Base-by-base conservation (phyloP, 2,113 vertebrate species). In the Chamaea fasciata region DNA sequence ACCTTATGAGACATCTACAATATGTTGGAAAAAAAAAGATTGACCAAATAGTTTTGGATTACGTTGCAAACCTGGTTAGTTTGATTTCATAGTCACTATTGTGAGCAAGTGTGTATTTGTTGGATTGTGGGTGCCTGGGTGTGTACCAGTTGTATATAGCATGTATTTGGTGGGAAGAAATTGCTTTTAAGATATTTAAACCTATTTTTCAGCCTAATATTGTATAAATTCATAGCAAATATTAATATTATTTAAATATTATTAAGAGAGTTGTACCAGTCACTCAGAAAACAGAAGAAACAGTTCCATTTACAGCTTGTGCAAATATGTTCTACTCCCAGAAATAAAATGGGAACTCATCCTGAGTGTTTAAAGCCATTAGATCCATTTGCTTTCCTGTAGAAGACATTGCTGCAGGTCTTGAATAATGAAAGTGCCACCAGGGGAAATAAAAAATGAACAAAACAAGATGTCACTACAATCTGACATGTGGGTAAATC, bases 11-110 rank as follows among this genome's bases (percentile, higher is more conserved):
- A 97, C 97, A 99, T 81, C 95, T 99, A 20, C 98, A 98, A 86
- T 98, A 98, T 65, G 90, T 99, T 59, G 98, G 98, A 92, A 99
- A 98, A 98, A 99, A 99, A 98, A 99, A 98, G 97, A 98, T 98
- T 33, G 99, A 99, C 79, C 97, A 97, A 44, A 98, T 99, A 94
- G 99, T 98, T 83, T 93, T 99, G 97, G 98, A 98, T 96, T 99
- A 99, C 0, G 96, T 98, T 71, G 98, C 99, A 84, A 99, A 99
- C 93, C 87, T 98, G 98, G 98, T 98, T 87, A 64, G 98, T 97
- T 81, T 67, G 24, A 64, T 89, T 80, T 85, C 62, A 20, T 37
- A 31, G 11, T 63, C 19, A 23, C 15, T 84, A 3, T 46, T 80
- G n/a, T 69, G 33, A 79, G 27, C 53, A 70, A 88, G 23, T 8